These are phyloP conservation scores for Terrapene triunguis DNA, from an alignment of 2,113 vertebrate genomes.

Conservation along the genomic window DNA sequence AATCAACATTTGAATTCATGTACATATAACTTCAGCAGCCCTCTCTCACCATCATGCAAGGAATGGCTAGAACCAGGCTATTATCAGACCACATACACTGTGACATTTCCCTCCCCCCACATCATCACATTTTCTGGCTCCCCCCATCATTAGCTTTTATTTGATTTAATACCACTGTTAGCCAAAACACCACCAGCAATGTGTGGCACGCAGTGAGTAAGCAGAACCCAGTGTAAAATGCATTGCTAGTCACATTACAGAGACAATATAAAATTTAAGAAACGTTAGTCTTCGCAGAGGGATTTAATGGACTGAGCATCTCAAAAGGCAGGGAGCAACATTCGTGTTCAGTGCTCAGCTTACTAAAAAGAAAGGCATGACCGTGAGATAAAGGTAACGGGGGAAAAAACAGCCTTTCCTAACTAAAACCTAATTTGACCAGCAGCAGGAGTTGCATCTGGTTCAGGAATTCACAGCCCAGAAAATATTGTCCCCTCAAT, in stretches of 20 bases:
- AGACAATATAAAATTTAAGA: not conserved
- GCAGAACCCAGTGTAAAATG: not conserved
- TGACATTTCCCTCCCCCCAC: slow-evolving; percentile 26
- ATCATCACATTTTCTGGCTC: slow-evolving; percentile 57
- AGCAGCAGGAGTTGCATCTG: not conserved
- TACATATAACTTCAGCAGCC: slow-evolving; percentile 5
- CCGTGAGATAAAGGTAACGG: not conserved
- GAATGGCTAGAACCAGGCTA: not conserved
- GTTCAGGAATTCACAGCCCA: not conserved
- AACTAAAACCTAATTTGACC: not conserved
- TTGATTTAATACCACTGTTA: slow-evolving; percentile 31
- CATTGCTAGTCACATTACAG: not conserved
- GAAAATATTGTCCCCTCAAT: not conserved
- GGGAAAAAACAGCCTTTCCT: not conserved
- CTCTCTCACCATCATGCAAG: not conserved
- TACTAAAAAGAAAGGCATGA: not conserved
- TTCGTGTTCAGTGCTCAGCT: rapidly evolving
- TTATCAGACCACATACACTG: not conserved
- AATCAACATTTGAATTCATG: slow-evolving; percentile 57
- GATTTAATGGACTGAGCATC: not conserved
- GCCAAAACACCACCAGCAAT: slow-evolving; percentile 15
- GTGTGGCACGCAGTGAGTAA: slow-evolving; percentile 4
- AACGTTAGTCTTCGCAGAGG: not conserved
- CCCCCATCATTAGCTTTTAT: slow-evolving; percentile 64
- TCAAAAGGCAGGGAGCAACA: not conserved